Evolutionary conservation across 2,113 vertebrate genomes (phyloP).

Genomic region (Nibea albiflora): DNA sequence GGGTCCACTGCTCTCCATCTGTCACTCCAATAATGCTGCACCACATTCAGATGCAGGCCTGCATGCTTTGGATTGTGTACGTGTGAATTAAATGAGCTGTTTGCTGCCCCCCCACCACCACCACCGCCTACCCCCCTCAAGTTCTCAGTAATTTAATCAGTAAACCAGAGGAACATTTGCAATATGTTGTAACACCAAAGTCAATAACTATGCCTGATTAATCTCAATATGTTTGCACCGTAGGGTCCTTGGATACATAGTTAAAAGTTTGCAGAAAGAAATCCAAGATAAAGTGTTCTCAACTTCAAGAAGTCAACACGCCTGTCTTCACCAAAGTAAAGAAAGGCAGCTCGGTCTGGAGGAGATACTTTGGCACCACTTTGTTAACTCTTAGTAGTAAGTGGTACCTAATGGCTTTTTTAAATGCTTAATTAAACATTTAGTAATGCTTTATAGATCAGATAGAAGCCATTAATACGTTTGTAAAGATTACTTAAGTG

Average conservation of each 20-base stretch:
- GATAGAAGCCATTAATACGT: too few species aligned
- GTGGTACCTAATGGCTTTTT: background rate
- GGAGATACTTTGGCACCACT: background rate
- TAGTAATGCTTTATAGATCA: too few species aligned
- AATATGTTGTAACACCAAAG: background rate
- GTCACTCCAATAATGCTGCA: background rate
- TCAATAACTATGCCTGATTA: background rate
- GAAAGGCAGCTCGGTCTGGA: background rate
- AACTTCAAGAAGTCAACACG: background rate
- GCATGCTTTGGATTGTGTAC: background rate
- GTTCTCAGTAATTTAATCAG: background rate
- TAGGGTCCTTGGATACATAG: background rate
- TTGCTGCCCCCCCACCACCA: background rate
- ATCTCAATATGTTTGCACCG: background rate
- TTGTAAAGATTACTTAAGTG: too few species aligned
- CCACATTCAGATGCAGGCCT: background rate
- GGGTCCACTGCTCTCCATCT: background rate
- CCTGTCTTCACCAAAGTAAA: too few species aligned
- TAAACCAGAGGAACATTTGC: slow-evolving; percentile 4
- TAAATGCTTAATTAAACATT: background rate
- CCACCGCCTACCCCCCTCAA: background rate
- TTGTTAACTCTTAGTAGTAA: too few species aligned
- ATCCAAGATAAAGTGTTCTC: background rate
- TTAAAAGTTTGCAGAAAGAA: background rate
- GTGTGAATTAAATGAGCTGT: background rate